These are phyloP conservation scores for Gymnothorax javanicus DNA, from an alignment of 2,797 vertebrate species.

Conservation along the genomic window DNA sequence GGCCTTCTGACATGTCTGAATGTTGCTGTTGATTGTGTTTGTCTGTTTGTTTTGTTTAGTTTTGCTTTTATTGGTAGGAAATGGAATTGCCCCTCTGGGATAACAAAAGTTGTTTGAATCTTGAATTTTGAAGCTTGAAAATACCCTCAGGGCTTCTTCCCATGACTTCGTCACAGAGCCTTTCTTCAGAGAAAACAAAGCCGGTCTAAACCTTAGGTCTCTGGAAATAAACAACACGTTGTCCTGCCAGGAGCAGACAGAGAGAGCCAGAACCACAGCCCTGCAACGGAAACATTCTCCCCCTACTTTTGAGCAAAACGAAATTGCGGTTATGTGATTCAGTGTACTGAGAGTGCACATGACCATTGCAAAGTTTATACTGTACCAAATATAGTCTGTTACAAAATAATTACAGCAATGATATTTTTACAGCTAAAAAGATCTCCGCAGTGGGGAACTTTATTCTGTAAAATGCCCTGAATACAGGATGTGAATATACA, in stretches of 20 bases:
- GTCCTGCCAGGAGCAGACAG: not conserved
- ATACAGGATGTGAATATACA: not conserved
- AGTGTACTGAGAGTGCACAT: slow-evolving; percentile 13
- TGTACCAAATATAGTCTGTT: not conserved
- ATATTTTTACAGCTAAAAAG: not conserved
- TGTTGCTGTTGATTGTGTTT: too few relatives aligned
- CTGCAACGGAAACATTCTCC: not conserved
- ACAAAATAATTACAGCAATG: not conserved
- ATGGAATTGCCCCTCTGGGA: too few relatives aligned
- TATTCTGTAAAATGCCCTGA: not conserved
- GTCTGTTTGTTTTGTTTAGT: too few relatives aligned
- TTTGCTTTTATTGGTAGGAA: too few relatives aligned
- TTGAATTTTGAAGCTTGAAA: not conserved
- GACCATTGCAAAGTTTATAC: not conserved
- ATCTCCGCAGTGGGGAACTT: not conserved
- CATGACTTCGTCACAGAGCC: not conserved
- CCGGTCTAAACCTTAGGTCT: not conserved
- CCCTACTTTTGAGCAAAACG: not conserved
- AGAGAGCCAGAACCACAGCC: slow-evolving; percentile 10
- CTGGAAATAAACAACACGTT: slow-evolving; percentile 2
- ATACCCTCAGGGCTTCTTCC: not conserved
- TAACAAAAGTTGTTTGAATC: too few relatives aligned
- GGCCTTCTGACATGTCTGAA: too few relatives aligned
- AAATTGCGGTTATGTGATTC: slow-evolving; percentile 16
- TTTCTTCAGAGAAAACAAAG: slow-evolving; percentile 9